Conservation (phyloP, 2,888 invertebrate genomes). For the Pristionchus exspectatus region DNA sequence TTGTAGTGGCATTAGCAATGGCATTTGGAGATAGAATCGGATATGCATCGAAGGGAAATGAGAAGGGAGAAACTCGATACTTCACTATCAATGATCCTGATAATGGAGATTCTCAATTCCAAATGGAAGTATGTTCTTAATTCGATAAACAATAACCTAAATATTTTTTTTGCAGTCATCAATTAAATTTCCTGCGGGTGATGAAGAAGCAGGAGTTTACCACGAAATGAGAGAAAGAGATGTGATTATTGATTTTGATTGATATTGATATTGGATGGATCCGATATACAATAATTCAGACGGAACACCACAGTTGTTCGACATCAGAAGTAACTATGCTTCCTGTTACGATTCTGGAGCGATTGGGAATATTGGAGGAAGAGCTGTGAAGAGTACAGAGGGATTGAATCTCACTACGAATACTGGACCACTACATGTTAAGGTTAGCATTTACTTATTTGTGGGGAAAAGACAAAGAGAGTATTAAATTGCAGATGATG, state of each 20-base stretch:
- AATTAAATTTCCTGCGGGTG: background rate
- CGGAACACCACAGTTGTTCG: background rate
- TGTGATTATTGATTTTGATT: background rate
- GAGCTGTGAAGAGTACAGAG: background rate
- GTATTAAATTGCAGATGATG: background rate
- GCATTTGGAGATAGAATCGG: constrained; percentile 38
- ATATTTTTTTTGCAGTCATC: background rate
- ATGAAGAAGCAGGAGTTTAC: background rate
- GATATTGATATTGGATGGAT: too few species aligned
- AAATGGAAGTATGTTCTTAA: background rate
- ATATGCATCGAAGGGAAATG: background rate
- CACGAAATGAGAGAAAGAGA: constrained; percentile 15
- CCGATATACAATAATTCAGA: background rate
- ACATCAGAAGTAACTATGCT: background rate
- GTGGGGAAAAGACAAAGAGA: background rate
- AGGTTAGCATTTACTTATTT: background rate
- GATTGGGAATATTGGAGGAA: constrained; percentile 47
- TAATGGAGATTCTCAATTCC: background rate
- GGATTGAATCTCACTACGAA: constrained; percentile 15
- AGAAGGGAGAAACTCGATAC: background rate
- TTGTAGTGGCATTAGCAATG: constrained; percentile 32
- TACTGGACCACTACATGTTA: background rate
- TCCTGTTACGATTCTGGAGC: background rate
- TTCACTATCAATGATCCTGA: background rate
- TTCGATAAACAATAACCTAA: background rate